A percentile compares a stretch with the other conserved stretches of the same genome.
Conservation (phyloP, 2,797 vertebrate genomes). For the Nannoperca obscura region DNA sequence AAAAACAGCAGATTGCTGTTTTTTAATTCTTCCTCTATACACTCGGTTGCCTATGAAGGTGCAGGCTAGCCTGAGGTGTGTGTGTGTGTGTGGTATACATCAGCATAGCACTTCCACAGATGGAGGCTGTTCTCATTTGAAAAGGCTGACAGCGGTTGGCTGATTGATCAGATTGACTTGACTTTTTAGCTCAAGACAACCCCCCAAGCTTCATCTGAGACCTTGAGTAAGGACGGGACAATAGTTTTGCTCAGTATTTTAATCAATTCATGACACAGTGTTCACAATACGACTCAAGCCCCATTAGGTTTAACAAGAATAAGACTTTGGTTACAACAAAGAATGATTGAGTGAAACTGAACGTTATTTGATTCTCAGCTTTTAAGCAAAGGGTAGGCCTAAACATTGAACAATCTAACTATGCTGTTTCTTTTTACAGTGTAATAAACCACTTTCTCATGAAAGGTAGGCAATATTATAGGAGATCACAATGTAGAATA, state of each 20-base stretch:
- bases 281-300: not conserved
- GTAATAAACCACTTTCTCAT: not conserved
- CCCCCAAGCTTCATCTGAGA: slow-evolving; percentile 43
- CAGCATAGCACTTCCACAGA: slow-evolving; percentile 50
- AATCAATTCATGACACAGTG: slow-evolving; percentile 14
- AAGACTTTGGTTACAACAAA: not conserved
- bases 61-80: slow-evolving; percentile 52
- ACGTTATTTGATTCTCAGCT: not conserved
- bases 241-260: slow-evolving; percentile 18
- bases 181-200: slow-evolving; percentile 61
- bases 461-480: not conserved
- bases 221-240: slow-evolving; percentile 36
- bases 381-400: not conserved
- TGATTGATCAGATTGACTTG: slow-evolving; percentile 78
- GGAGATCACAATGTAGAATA: not conserved
- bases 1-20: slow-evolving; percentile 46
- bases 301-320: not conserved
- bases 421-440: not conserved
- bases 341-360: not conserved
- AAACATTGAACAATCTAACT: not conserved
- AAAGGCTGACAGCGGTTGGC: slow-evolving; percentile 56
- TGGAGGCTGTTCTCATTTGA: slow-evolving; percentile 56
- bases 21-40: slow-evolving; percentile 45
- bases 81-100: slow-evolving; percentile 22
- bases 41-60: slow-evolving; percentile 52